Evolutionary conservation across 2,888 invertebrate species (phyloP).

Genomic region (Melipona beecheii): DNA sequence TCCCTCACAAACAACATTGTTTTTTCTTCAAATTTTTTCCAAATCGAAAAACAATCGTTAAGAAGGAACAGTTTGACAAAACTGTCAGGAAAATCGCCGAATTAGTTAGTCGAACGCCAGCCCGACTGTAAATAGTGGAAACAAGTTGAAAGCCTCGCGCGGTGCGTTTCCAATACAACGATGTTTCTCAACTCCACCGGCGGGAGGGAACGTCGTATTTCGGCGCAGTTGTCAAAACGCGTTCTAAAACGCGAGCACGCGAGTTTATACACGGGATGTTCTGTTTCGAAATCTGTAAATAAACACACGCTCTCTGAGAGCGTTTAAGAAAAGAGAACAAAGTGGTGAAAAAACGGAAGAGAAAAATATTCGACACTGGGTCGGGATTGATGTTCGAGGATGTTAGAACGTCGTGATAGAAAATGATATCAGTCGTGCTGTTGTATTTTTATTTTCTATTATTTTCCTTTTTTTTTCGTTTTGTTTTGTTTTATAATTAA

Average conservation of each 20-base stretch:
- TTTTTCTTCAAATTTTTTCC: too few relatives aligned
- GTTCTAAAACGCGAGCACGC: not conserved
- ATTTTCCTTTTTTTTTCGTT: not conserved
- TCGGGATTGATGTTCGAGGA: not conserved
- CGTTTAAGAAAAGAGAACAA: not conserved
- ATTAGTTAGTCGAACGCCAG: not conserved
- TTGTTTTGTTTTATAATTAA: not conserved
- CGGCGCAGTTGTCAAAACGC: conserved; percentile 45
- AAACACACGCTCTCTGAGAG: conserved; percentile 7
- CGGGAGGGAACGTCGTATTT: conserved; percentile 50
- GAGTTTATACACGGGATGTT: conserved; percentile 11
- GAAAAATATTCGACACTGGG: not conserved
- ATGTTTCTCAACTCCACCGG: conserved; percentile 44
- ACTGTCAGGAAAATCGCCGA: not conserved
- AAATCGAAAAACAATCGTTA: not conserved
- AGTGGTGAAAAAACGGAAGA: not conserved
- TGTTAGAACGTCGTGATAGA: conserved; percentile 14
- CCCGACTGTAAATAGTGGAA: conserved; percentile 12
- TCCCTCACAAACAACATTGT: too few relatives aligned
- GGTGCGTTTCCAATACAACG: conserved; percentile 22
- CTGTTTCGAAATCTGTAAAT: conserved; percentile 34
- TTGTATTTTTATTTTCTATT: not conserved
- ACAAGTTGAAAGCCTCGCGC: conserved; percentile 13
- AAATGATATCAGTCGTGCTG: not conserved
- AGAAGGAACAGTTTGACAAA: not conserved